Conservation (phyloP, 2,888 invertebrate species). For the Mamestra brassicae region DNA sequence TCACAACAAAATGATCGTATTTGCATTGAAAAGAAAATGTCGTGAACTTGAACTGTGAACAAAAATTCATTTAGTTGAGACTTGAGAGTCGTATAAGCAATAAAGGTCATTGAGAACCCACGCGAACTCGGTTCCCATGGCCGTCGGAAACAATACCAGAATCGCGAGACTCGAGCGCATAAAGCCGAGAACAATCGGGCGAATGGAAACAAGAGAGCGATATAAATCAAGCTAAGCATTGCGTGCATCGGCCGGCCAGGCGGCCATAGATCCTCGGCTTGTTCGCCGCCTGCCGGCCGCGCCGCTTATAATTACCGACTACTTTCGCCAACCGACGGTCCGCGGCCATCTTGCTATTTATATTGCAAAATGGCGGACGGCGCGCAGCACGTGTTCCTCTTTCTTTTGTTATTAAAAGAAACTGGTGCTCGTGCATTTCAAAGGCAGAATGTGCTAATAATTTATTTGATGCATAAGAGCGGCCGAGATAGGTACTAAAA, state of each 20-base stretch:
- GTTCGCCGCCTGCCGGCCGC: conserved; percentile 77
- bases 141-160: conserved; percentile 86
- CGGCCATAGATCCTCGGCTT: conserved; percentile 88
- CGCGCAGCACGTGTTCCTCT: conserved; percentile 84
- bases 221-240: conserved; percentile 89
- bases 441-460: conserved; percentile 63
- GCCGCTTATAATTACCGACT: conserved; percentile 88
- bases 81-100: conserved; percentile 69
- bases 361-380: conserved; percentile 89
- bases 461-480: conserved; percentile 55
- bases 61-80: conserved; percentile 69
- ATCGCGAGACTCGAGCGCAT: conserved; percentile 81
- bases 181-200: conserved; percentile 87
- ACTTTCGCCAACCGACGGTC: conserved; percentile 88
- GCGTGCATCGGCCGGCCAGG: conserved; percentile 86
- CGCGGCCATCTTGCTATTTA: conserved; percentile 90
- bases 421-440: conserved; percentile 71
- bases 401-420: conserved; percentile 83
- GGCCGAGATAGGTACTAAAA: conserved; percentile 36
- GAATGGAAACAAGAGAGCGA: conserved; percentile 88
- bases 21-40: conserved; percentile 58
- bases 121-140: conserved; percentile 83
- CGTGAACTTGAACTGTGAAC: conserved; percentile 76
- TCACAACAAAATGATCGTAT: conserved; percentile 21
- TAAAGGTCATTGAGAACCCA: conserved; percentile 82